phyloP scores from a whole-genome alignment of 2,888 invertebrate genomes.

The Chirona hameri region DNA sequence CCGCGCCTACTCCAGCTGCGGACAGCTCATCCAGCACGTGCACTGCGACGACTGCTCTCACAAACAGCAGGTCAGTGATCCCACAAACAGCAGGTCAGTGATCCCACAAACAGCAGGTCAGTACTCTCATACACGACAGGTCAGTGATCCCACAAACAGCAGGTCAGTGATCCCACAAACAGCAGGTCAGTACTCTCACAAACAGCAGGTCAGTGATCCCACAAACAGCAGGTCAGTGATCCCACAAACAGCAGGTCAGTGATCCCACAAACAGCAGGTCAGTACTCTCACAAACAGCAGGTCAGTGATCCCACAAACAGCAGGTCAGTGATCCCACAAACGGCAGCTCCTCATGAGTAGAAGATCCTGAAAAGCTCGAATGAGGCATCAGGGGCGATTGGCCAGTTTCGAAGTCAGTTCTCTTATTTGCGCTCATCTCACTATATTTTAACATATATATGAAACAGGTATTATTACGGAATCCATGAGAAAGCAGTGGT shows the following conservation, averaged over 20 bases:
- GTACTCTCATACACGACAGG: too few relatives aligned
- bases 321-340: background rate
- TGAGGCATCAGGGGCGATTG: too few relatives aligned
- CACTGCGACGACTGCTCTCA: conserved; percentile 6
- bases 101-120: background rate
- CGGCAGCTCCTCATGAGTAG: too few relatives aligned
- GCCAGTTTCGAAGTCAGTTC: too few relatives aligned
- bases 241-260: background rate
- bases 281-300: background rate
- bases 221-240: background rate
- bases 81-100: background rate
- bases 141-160: too few relatives aligned
- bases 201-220: background rate
- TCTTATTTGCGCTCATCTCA: too few relatives aligned
- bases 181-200: too few relatives aligned
- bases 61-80: conserved; percentile 6
- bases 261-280: background rate
- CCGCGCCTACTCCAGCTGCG: conserved; percentile 28
- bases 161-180: too few relatives aligned
- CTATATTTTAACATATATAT: too few relatives aligned
- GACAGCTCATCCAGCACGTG: conserved; percentile 3
- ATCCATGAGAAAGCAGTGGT: too few relatives aligned
- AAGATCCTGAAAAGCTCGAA: too few relatives aligned
- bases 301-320: background rate
- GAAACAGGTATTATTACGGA: too few relatives aligned